Base-by-base conservation (phyloP, 2,888 invertebrate species). In the Machimus rusticus region DNA sequence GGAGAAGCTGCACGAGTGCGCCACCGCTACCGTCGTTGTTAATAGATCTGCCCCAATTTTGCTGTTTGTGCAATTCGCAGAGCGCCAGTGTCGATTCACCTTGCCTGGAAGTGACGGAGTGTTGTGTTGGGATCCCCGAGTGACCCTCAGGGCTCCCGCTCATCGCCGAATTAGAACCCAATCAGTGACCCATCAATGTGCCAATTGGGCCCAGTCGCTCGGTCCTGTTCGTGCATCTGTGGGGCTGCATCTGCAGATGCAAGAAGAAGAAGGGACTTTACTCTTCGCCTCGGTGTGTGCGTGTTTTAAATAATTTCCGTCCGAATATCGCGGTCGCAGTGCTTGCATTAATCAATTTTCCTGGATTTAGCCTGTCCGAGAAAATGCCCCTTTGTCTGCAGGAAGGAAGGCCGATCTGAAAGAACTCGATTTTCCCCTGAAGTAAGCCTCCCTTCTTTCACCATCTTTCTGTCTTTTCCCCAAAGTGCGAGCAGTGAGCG, bases 191-290 rank as follows among this genome's bases (percentile, higher is more conserved):
- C 51, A 79, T 79, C 79, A 31, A 79, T 79, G 79, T 79, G 55
- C 79, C 79, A 79, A 79, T 79, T 79, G n/a, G 79, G 31, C 31
- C 31, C 23, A 23, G 2, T 79, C 28, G 31, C 16, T 79, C 79
- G 79, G 79, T 79, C 79, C 79, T 79, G 28, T 31, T 79, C 55
- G 79, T 46, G 79, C 79, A 79, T 79, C 51, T 19, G 79, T 79
- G 31, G 79, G 16, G 23, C 23, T 79, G 79, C 79, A 51, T 79
- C 51, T 79, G 43, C 28, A 79, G 55, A 51, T 6, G 79, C 79
- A 55, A 79, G 79, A 79, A 66, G 51, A 79, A 79, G 14, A 8
- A 77, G 34, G 34, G 16, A 77, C 19, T 19, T 77, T 57, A 57
- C 4, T 77, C 9, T 19, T 77, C 77, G 43, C 5, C 66, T 23